phyloP scores from a whole-genome alignment of 1,140 invertebrate species.

The Cepaea nemoralis region DNA sequence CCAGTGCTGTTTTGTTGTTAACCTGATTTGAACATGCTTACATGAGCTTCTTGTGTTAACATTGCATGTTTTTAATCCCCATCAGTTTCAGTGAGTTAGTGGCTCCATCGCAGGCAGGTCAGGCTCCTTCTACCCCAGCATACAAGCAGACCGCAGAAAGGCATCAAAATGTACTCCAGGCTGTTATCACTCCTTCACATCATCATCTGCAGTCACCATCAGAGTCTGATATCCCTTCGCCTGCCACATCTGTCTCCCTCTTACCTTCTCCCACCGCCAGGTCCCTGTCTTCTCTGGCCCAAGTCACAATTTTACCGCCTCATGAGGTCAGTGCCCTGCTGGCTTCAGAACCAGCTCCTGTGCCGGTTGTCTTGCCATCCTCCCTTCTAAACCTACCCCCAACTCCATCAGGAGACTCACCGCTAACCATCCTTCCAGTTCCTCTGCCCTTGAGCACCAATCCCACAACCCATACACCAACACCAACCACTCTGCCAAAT shows the following conservation, averaged over 20 bases:
- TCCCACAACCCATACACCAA: not conserved
- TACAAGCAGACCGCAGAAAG: conserved; percentile 24
- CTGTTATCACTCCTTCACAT: conserved; percentile 21
- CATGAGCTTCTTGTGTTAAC: not conserved
- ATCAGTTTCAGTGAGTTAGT: conserved; percentile 40
- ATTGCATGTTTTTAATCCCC: conserved; percentile 15
- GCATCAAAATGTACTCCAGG: conserved; percentile 30
- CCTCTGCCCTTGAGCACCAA: not conserved
- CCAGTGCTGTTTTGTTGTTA: not conserved
- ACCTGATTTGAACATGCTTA: not conserved
- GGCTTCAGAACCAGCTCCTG: not conserved
- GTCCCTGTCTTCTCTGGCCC: not conserved
- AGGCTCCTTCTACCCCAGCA: not conserved
- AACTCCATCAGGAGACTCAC: conserved; percentile 21
- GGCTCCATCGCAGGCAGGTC: not conserved
- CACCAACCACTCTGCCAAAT: not conserved
- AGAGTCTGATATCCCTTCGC: conserved; percentile 13
- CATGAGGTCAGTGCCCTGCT: not conserved
- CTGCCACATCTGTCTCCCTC: not conserved
- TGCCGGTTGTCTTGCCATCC: conserved; percentile 17
- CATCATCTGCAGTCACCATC: conserved; percentile 21
- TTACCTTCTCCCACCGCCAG: conserved; percentile 16
- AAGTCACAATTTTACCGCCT: conserved; percentile 20
- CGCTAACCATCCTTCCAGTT: not conserved
- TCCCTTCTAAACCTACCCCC: conserved; percentile 2